These are phyloP conservation scores for Hirtodrosophila duncani DNA, from an alignment of 2,888 invertebrate species.

Conservation along the genomic window DNA sequence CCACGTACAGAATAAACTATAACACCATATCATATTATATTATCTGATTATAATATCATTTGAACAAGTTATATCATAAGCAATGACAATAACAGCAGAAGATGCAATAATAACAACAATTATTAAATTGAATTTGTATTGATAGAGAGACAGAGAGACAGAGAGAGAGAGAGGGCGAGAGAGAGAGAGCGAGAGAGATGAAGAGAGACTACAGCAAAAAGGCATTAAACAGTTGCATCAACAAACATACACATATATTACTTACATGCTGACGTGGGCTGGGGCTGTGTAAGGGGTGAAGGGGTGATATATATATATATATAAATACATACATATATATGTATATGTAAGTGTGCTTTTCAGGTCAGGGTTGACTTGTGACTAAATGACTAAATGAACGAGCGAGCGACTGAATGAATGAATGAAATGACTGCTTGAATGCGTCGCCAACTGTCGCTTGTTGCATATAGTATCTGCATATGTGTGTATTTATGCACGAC, in stretches of 20 bases:
- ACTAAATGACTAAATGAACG: slow-evolving; percentile 69
- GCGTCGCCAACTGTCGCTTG: slow-evolving; percentile 48
- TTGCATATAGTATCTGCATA: slow-evolving; percentile 7
- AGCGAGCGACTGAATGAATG: too few species aligned
- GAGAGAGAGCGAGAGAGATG: neutral
- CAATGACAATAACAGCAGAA: neutral
- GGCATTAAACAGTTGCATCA: slow-evolving; percentile 49
- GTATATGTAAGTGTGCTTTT: slow-evolving; percentile 54
- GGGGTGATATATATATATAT: slow-evolving; percentile 4
- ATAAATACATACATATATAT: slow-evolving; percentile 26
- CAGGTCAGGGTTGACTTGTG: slow-evolving; percentile 78
- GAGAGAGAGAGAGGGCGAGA: slow-evolving; percentile 1
- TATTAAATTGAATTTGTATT: slow-evolving; percentile 13
- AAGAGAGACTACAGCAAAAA: slow-evolving; percentile 22
- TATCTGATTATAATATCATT: neutral
- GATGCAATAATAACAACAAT: slow-evolving; percentile 4
- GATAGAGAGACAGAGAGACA: neutral
- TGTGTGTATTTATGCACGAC: slow-evolving; percentile 49
- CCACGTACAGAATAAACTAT: too few species aligned
- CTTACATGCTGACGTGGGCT: slow-evolving; percentile 1
- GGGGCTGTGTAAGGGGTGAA: too few species aligned
- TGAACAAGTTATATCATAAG: neutral
- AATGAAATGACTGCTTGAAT: slow-evolving; percentile 69
- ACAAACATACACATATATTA: slow-evolving; percentile 25
- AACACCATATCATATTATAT: neutral